Evolutionary conservation across 2,797 vertebrate genomes (phyloP).

Genomic region (Acrossocheilus fasciatus): DNA sequence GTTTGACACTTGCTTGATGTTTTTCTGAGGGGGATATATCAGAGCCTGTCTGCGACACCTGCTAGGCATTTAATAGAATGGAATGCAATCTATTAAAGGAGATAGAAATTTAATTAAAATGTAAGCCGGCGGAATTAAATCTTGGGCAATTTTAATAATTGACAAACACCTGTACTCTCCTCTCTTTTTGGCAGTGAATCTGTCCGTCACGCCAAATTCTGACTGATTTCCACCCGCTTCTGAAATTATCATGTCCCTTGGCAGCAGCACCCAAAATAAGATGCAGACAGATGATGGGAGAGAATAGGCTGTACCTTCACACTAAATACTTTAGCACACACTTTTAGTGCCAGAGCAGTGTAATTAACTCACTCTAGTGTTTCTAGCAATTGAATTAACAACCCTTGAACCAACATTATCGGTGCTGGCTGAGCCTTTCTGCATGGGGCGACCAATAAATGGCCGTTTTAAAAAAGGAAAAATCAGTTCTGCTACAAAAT

Average conservation of each 20-base stretch:
- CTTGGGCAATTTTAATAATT: constrained; percentile 76
- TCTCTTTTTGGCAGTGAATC: constrained; percentile 67
- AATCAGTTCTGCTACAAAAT: constrained; percentile 60
- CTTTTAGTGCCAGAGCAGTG: constrained; percentile 63
- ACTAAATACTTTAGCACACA: constrained; percentile 67
- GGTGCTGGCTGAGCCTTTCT: constrained; percentile 57
- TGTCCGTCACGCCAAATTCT: constrained; percentile 62
- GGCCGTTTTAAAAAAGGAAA: constrained; percentile 58
- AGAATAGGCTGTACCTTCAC: constrained; percentile 64
- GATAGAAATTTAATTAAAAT: constrained; percentile 77
- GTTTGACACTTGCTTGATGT: constrained; percentile 56
- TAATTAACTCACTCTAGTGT: constrained; percentile 73
- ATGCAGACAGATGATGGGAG: constrained; percentile 40
- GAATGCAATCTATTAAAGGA: constrained; percentile 78
- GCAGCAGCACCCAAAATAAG: constrained; percentile 70
- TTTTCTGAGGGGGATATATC: constrained; percentile 66
- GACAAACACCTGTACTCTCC: constrained; percentile 79
- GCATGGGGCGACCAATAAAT: constrained; percentile 55
- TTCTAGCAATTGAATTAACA: constrained; percentile 71
- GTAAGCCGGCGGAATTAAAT: constrained; percentile 74
- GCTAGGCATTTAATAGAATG: constrained; percentile 75
- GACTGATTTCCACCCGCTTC: constrained; percentile 69
- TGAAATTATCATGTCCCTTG: constrained; percentile 65
- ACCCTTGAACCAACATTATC: constrained; percentile 68
- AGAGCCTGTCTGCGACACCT: constrained; percentile 71